Conservation (phyloP, 2,797 vertebrate species). For the Darevskia mixta region DNA sequence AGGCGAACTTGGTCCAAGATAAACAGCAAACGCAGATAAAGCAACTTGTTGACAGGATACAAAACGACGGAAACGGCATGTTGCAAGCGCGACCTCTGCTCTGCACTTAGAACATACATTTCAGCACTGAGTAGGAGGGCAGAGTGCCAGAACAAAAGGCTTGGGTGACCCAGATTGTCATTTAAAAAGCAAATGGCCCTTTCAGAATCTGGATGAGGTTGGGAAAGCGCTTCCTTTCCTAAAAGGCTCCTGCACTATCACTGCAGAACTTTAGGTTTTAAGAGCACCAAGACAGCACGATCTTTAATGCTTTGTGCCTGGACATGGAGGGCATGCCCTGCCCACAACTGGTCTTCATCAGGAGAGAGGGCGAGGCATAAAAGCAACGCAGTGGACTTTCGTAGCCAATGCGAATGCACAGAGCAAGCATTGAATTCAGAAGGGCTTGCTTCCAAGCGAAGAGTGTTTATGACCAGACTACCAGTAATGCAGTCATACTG, state of each 20-base stretch:
- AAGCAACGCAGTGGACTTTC: not conserved
- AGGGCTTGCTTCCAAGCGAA: too few species aligned
- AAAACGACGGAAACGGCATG: not conserved
- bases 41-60: not conserved
- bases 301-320: not conserved
- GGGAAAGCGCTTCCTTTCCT: not conserved
- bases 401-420: not conserved
- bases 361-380: too few species aligned
- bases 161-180: not conserved
- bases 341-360: not conserved
- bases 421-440: not conserved
- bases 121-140: not conserved
- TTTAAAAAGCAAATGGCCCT: not conserved
- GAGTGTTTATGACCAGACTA: too few species aligned
- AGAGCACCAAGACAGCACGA: not conserved
- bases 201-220: not conserved
- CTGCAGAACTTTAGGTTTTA: not conserved
- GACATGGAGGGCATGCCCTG: not conserved
- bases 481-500: too few species aligned
- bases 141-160: not conserved
- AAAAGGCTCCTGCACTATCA: not conserved
- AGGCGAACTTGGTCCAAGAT: not conserved
- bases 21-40: not conserved
- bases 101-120: not conserved
- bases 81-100: not conserved